Evolutionary conservation across 2,888 invertebrate genomes (phyloP), one percentile per base, ranked within the genome.

Genomic region (Cyclophora albipunctata): DNA sequence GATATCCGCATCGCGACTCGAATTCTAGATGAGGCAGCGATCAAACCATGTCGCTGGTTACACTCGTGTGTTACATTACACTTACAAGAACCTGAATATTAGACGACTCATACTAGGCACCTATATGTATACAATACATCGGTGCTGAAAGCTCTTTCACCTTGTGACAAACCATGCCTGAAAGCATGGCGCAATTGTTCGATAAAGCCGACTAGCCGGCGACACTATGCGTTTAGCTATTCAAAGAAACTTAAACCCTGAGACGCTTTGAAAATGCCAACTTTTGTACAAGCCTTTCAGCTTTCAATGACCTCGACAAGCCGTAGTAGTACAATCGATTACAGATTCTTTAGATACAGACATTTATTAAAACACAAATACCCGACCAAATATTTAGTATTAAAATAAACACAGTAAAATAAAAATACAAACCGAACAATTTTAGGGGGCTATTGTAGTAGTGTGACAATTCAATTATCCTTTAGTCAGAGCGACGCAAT

Each of bases 1-100:
- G 79, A 84, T 81, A 78, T 74, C 76, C 79, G 73, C 65, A 65
- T 67, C 81, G 82, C 81, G 85, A 77, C 78, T 70, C 72, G 87
- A 87, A 88, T 88, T 78, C 76, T 72, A 79, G 81, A 86, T 87
- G 82, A 85, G 83, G 72, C 63, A 67, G 62, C 64, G 60, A 66
- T 67, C 69, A 63, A 65, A 72, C 67, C 67, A 61, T 66, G 64
- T 61, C 68, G 64, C 61, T 61, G 53, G 50, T 58, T 62, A 59
- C 56, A 5, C 37, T 37, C 37, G 5, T 5, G 51, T 58, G 58
- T 65, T 59, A 64, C 61, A 52, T 54, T 43, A 43, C 43, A 20
- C 42, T 7, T 58, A 59, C 57, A 60, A 55, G 54, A 53, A 54
- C 2, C 37, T 37, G 37, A 37, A 37, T 5, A 37, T 37, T 5